Base-by-base conservation (phyloP, 2,888 invertebrate species). In the Eristalinus aeneus region DNA sequence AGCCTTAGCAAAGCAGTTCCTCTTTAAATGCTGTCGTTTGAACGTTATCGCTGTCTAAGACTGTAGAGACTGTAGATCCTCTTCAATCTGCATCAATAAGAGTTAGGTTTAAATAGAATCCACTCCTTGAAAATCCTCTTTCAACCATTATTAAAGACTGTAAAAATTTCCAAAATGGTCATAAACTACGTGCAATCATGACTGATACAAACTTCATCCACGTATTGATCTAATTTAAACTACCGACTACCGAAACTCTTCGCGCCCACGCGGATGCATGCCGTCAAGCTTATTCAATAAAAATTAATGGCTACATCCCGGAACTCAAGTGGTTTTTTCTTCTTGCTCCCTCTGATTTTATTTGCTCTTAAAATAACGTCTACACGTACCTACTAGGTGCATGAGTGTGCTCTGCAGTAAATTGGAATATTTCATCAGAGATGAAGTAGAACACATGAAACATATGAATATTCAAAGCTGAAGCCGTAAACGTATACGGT, bases 381-480 rank as follows among this genome's bases (percentile, higher is more conserved):
- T 46, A 46, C 46, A 1, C 8, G n/a, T 46, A 20, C 46, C 46
- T 46, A 46, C 46, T 46, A 46, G 46, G 46, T 46, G 46, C 46
- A n/a, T 16, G 16, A 16, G 16, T 5, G 16, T 5, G 46, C 46
- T 46, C 56, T 65, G 64, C 56, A 61, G 74, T 56, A 74, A 65
- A 74, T 65, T 67, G 36, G 60, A 68, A 68, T 68, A 67, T 76
- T 68, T 53, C 68, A 20, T 46, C 53, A 68, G 61, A 76, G 61
- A 76, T 68, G 16, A 23, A 61, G 53, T 68, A 34, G 12, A 32
- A 61, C 20, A 34, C 60, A 67, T 65, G 46, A 67, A 27, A 22
- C 10, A 46, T 53, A 68, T 76, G 68, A 68, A 76, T 76, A 76
- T 76, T 76, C 61, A 76, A 68, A 76, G 60, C 60, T 27, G 12